These are phyloP conservation scores for Bradypodion pumilum DNA, from an alignment of 2,797 vertebrate genomes.

Conservation along the genomic window DNA sequence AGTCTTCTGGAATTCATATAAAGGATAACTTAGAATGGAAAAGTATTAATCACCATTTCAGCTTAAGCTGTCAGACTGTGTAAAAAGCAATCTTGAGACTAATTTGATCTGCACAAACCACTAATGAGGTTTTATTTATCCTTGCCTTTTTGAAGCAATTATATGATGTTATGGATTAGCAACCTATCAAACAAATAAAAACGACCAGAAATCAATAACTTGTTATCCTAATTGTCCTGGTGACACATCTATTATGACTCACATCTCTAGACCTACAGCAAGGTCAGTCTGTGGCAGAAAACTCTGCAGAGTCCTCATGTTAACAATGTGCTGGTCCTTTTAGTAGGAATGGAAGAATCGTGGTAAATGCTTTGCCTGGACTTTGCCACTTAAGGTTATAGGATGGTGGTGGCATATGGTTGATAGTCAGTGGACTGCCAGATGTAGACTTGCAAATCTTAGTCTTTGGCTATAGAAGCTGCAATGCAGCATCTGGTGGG, in stretches of 20 bases:
- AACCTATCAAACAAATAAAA: background rate
- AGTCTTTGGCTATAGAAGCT: too few species aligned
- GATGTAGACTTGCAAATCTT: too few species aligned
- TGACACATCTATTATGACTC: background rate
- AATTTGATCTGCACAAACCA: slow-evolving; percentile 6
- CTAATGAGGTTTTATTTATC: background rate
- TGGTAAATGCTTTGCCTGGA: background rate
- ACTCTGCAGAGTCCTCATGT: background rate
- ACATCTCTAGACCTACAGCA: background rate
- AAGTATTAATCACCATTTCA: background rate
- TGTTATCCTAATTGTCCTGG: background rate
- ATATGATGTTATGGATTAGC: slow-evolving; percentile 8
- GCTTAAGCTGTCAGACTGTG: background rate
- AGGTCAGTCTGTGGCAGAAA: background rate
- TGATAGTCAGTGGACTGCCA: too few species aligned
- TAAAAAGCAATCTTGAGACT: background rate
- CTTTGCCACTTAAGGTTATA: too few species aligned
- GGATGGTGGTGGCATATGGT: too few species aligned
- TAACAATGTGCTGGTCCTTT: background rate
- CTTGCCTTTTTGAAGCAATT: background rate
- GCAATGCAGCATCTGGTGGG: too few species aligned
- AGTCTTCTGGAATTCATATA: background rate
- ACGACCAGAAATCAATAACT: background rate
- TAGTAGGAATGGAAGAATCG: background rate
- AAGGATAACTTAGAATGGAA: background rate